Evolutionary conservation across 2,888 invertebrate genomes (phyloP), one percentile per base, ranked within the genome.

Genomic region (Glyphotaelius pellucidus): DNA sequence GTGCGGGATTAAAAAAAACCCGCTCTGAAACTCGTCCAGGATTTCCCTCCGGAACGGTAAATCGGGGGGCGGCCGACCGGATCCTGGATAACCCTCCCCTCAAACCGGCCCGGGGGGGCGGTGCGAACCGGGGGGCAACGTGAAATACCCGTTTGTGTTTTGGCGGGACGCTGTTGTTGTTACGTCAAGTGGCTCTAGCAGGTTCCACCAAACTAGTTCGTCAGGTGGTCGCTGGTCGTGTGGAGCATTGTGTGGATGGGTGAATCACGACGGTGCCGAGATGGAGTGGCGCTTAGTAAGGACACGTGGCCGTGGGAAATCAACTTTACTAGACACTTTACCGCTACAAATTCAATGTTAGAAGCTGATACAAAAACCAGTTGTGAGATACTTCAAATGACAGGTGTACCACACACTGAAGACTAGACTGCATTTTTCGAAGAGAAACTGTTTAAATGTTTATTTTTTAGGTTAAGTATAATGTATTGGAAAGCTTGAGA

Each of bases 11-110:
- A 30, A 35, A 89, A 67, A 89, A 80, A 80, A 89, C 80, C 89
- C 47, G 86, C 86, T 86, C 79, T n/a, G 25, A 67, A 90, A 85
- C 90, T 84, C 67, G 90, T 90, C 84, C 35, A 52, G 90, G 67
- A 52, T 81, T 38, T 92, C 92, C 92, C 91, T 79, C 67, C 81
- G 67, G 35, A 91, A 92, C 92, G 92, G 92, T 92, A 92, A 92
- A 92, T 80, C 90, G 87, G 92, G 90, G 79, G 87, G 90, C 89
- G 86, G 80, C 79, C 19, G 19, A 84, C 84, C 38, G 81, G 32
- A 47, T 47, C 47, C 86, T 86, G 81, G 85, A 86, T 35, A 32
- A 67, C 88, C 89, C 84, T 90, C 84, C 90, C 90, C 25, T 19
- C 25, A 79, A 87, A 86, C 86, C 42, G 31, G 47, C 25, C 79